Conservation (phyloP, 2,888 invertebrate genomes). For the Parnassius orleans region DNA sequence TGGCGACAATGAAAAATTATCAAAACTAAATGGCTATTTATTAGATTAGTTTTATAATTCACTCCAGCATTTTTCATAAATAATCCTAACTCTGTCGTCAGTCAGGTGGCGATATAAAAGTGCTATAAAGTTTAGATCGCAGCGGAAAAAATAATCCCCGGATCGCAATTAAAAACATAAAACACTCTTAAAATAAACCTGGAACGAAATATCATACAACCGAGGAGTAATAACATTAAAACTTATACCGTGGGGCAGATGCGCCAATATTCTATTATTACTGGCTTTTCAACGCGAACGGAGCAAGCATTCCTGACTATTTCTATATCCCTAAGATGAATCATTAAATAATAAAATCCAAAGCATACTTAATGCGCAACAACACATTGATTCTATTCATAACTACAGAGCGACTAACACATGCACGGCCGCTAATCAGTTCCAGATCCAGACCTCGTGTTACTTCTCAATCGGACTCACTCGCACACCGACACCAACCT, state of each 20-base stretch:
- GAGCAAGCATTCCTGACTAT: conserved; percentile 77
- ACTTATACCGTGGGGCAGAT: conserved; percentile 74
- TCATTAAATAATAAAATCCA: conserved; percentile 81
- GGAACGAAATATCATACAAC: conserved; percentile 67
- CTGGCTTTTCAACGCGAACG: conserved; percentile 75
- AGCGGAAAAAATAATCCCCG: conserved; percentile 66
- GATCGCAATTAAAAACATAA: conserved; percentile 77
- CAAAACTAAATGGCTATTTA: conserved; percentile 53
- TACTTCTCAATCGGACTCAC: conserved; percentile 64
- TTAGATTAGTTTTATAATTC: conserved; percentile 63
- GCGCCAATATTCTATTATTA: conserved; percentile 80
- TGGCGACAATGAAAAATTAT: conserved; percentile 36
- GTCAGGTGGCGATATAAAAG: conserved; percentile 66
- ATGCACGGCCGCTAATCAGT: conserved; percentile 70
- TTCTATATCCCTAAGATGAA: conserved; percentile 80
- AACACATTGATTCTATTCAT: conserved; percentile 69
- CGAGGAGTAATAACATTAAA: conserved; percentile 75
- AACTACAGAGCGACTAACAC: conserved; percentile 67
- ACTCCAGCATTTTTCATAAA: conserved; percentile 64
- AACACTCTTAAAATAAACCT: conserved; percentile 71
- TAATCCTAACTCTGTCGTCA: conserved; percentile 76
- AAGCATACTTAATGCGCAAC: conserved; percentile 78
- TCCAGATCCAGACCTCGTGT: conserved; percentile 67
- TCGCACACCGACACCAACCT: conserved; percentile 45
- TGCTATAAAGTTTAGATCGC: conserved; percentile 71